Percentiles rank a stretch among this genome's conserved stretches.
These are phyloP conservation scores for Cyclopterus lumpus DNA, from an alignment of 2,797 vertebrate species.

Conservation along the genomic window DNA sequence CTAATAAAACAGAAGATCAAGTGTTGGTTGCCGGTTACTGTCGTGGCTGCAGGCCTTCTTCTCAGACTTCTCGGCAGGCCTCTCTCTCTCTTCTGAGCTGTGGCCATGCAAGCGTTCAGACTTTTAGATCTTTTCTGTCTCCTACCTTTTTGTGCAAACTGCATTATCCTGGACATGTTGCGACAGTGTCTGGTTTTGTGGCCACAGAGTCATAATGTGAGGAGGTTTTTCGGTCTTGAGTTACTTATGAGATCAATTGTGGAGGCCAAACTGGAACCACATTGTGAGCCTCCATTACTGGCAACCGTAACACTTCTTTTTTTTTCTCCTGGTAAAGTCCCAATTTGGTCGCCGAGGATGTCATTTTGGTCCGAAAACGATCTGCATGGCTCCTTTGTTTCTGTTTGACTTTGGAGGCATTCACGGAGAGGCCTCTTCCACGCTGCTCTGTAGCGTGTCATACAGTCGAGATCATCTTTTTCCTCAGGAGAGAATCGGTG, in stretches of 20 bases:
- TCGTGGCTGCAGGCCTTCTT: not conserved
- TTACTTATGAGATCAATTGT: constrained; percentile 8
- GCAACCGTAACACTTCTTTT: constrained; percentile 24
- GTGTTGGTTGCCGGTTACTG: not conserved
- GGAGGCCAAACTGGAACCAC: constrained; percentile 20
- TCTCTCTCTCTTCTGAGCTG: constrained; percentile 1
- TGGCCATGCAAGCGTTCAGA: constrained; percentile 8
- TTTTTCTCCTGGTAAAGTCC: constrained; percentile 32
- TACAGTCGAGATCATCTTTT: constrained; percentile 35
- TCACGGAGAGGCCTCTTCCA: constrained; percentile 17
- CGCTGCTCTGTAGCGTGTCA: constrained; percentile 16
- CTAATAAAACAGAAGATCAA: not conserved
- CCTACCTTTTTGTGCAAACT: not conserved
- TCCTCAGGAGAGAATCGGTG: constrained; percentile 40
- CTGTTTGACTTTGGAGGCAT: constrained; percentile 38
- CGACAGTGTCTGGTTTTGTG: not conserved
- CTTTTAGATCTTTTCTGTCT: not conserved
- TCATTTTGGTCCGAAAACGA: constrained; percentile 34
- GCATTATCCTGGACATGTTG: constrained; percentile 1
- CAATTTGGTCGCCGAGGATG: constrained; percentile 22
- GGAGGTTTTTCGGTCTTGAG: not conserved
- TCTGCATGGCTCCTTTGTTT: constrained; percentile 46
- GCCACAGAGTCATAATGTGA: constrained; percentile 1
- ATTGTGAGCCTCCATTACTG: constrained; percentile 31
- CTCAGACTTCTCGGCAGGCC: not conserved